A percentile compares a stretch with the other conserved stretches of the same genome.
phyloP scores from a whole-genome alignment of 2,888 invertebrate genomes.

The Dinocampus coccinellae region DNA sequence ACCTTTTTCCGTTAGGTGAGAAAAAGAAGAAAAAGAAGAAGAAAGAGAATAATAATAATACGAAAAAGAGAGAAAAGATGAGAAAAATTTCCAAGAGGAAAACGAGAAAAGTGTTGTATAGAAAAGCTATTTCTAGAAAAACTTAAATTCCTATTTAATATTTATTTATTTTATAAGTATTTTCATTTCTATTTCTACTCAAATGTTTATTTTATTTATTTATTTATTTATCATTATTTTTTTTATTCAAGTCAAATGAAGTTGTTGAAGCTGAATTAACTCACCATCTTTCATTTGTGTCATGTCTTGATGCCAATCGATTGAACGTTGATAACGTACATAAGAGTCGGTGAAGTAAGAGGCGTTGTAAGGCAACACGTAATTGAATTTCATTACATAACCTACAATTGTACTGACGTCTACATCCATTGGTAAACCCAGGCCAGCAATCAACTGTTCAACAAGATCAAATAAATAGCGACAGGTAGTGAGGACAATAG shows the following conservation, averaged over 20 bases:
- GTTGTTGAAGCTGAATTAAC: not conserved
- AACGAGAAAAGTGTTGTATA: slow-evolving; percentile 1
- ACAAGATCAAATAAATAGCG: not conserved
- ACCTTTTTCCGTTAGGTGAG: not conserved
- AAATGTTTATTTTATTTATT: no score
- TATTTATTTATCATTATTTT: not conserved
- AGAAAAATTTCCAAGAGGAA: not conserved
- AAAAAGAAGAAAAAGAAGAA: not conserved
- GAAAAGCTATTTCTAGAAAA: not conserved
- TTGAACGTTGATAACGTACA: slow-evolving; percentile 71
- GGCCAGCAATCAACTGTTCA: slow-evolving; percentile 69
- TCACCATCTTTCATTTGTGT: not conserved
- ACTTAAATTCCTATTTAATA: not conserved
- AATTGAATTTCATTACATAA: slow-evolving; percentile 70
- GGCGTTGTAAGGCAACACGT: slow-evolving; percentile 64
- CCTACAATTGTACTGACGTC: slow-evolving; percentile 70
- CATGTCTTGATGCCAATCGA: slow-evolving; percentile 53
- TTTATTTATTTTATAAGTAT: not conserved
- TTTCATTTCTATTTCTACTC: not conserved
- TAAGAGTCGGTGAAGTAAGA: slow-evolving; percentile 61
- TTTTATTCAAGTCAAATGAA: not conserved
- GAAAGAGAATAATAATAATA: not conserved
- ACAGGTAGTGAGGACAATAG: slow-evolving; percentile 34
- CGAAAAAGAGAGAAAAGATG: not conserved
- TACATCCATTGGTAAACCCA: slow-evolving; percentile 71